Evolutionary conservation across 2,888 invertebrate genomes (phyloP), one percentile per base, ranked within the genome.

Genomic region (Drosophila paucipuncta): DNA sequence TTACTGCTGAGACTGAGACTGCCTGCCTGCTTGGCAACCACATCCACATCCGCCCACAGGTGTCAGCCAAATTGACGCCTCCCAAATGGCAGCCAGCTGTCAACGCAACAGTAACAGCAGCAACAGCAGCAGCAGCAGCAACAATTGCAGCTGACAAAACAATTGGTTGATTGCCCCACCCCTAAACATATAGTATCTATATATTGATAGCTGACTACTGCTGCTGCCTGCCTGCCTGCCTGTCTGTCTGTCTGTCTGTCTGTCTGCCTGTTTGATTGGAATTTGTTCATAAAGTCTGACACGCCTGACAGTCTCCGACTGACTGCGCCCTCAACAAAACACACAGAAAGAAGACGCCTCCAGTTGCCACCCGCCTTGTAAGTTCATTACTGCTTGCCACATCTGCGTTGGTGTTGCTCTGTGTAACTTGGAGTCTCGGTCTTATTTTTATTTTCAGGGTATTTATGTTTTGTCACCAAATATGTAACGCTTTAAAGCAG

Each of bases 1-100:
- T 61, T 63, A 60, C 68, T 59, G 68, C 83, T 53, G 31, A 13
- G 18, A 11, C 52, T 22, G 31, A 7, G 49, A 18, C 28, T 49
- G 13, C 25, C 2, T 37, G 35, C 54, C n/a, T n/a, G 41, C 47
- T 22, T 50, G 57, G 41, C 41, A 57, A 30, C 11, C 11, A 30
- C 31, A 52, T 30, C 31, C 35, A 55, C 55, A 28, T 39, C 57
- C 43, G 89, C 89, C 85, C 86, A 85, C 89, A 85, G 89, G 85
- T 85, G 89, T 67, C 76, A 73, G 70, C 37, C 67, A 62, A 60
- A 67, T 66, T 76, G 66, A 85, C 83, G 89, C 84, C 84, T 82
- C 57, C 70, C 68, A 68, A 65, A 57, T 67, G 70, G 80, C 83
- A 76, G 72, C 58, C 61, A 83, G 66, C 89, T 88, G 84, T 84